Evolutionary conservation across 2,888 invertebrate species (phyloP).

Genomic region (Patella ulyssiponensis): DNA sequence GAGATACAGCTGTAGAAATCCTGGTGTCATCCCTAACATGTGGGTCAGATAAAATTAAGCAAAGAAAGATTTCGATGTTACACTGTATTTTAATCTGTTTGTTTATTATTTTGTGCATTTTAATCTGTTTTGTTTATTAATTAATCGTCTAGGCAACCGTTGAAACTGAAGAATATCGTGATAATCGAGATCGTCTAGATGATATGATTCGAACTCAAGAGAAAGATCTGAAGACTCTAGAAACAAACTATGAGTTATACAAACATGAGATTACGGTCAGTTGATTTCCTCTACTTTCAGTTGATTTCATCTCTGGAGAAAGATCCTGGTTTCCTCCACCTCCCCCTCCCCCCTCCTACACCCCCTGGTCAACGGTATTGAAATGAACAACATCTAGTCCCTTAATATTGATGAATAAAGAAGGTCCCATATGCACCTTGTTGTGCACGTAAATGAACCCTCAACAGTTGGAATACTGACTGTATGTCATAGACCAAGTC

Average conservation of each 20-base stretch:
- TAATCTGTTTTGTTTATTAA: background rate
- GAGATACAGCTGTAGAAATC: no score
- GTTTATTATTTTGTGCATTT: background rate
- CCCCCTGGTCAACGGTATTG: no score
- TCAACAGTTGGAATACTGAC: no score
- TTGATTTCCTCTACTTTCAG: no score
- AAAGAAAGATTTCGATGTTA: background rate
- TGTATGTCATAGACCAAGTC: no score
- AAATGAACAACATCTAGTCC: no score
- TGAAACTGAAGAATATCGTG: constrained; percentile 50
- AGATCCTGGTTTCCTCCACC: no score
- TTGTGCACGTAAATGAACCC: no score
- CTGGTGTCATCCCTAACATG: background rate
- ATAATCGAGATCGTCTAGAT: constrained; percentile 73
- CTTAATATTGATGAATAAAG: no score
- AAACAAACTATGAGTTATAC: constrained; percentile 66
- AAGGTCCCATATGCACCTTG: no score
- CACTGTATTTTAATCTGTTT: background rate
- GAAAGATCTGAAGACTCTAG: constrained; percentile 66
- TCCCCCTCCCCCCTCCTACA: no score
- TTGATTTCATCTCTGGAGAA: no score
- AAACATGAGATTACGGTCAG: constrained; percentile 70
- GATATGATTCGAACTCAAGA: constrained; percentile 70
- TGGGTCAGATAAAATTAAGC: background rate
- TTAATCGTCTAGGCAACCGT: constrained; percentile 41